Conservation (phyloP, 2,113 vertebrate genomes). For the Empidonax alnorum region DNA sequence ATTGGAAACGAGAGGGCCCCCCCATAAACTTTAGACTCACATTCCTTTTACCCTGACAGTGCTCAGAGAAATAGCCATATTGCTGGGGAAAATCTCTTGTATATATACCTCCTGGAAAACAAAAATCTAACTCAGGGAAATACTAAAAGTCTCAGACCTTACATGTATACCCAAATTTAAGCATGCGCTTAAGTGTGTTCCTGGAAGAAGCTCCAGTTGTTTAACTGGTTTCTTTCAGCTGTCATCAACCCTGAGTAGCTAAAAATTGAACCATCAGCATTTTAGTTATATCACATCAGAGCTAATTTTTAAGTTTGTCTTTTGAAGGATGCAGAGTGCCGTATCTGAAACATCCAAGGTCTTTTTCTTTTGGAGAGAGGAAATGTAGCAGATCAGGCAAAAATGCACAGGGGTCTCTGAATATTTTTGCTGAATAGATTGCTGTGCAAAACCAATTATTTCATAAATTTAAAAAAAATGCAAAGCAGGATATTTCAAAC, state of each 20-base stretch:
- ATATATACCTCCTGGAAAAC: background rate
- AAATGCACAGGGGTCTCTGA: constrained; percentile 29
- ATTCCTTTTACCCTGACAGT: background rate
- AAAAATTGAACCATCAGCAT: constrained; percentile 41
- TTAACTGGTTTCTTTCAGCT: constrained; percentile 3
- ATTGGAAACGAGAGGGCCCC: background rate
- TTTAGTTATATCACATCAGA: constrained; percentile 40
- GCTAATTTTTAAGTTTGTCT: constrained; percentile 48
- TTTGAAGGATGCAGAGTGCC: constrained; percentile 28
- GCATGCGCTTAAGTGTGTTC: background rate
- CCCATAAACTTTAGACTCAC: background rate
- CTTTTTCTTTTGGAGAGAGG: constrained; percentile 16
- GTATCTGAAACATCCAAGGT: constrained; percentile 36
- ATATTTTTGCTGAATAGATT: constrained; percentile 22
- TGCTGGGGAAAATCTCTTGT: background rate
- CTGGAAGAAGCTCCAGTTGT: background rate
- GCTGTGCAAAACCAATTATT: constrained; percentile 55
- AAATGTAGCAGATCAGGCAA: constrained; percentile 24
- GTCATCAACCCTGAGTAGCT: background rate
- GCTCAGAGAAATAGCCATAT: background rate
- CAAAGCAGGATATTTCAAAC: constrained; percentile 67
- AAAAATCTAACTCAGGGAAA: background rate
- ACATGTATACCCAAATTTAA: background rate
- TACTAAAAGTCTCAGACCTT: background rate
- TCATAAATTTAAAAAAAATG: constrained; percentile 49